Conservation (phyloP, 2,797 vertebrate species). For the Columba guinea region DNA sequence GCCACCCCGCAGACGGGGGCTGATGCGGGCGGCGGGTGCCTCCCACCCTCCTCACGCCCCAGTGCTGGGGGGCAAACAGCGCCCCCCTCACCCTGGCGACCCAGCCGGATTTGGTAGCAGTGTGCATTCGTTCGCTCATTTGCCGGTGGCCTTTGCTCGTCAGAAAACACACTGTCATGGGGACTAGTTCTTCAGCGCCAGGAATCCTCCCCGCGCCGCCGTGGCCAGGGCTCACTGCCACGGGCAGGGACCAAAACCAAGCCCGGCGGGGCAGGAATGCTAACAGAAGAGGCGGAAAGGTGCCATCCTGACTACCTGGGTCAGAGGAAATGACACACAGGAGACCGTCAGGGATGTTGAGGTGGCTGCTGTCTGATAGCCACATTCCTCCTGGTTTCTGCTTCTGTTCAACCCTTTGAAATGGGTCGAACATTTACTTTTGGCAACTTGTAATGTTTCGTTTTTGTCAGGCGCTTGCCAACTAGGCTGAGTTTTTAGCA, state of each 20-base stretch:
- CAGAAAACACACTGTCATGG: background rate
- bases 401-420: background rate
- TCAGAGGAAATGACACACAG: background rate
- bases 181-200: background rate
- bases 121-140: background rate
- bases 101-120: background rate
- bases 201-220: background rate
- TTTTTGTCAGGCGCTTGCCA: background rate
- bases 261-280: background rate
- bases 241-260: background rate
- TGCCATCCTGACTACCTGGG: background rate
- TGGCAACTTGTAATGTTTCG: background rate
- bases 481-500: background rate
- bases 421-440: background rate
- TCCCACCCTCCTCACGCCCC: background rate
- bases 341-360: background rate
- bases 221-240: background rate
- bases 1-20: background rate
- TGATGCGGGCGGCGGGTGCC: background rate
- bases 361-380: background rate
- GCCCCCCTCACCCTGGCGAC: background rate
- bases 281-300: background rate
- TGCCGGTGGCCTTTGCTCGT: background rate
- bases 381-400: background rate
- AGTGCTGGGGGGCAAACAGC: background rate